Conservation (phyloP, 37 sponge, comb jelly and placozoan genomes). For the Geodia barretti region DNA sequence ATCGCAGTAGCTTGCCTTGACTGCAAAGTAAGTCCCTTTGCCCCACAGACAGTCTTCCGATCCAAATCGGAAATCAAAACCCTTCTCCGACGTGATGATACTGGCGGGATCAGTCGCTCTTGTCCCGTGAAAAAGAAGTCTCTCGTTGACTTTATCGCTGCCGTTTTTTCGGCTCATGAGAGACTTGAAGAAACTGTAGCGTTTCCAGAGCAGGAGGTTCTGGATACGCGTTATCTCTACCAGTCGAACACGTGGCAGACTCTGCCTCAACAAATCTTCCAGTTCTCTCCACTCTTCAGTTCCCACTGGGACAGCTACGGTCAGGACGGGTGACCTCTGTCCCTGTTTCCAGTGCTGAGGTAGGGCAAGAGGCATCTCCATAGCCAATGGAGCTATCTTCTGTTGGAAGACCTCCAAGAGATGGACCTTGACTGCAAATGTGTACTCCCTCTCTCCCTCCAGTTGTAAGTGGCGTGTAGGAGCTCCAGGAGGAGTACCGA, state of each 20-base stretch:
- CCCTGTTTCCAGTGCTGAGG: background rate
- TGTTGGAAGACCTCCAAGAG: background rate
- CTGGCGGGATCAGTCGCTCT: slow-evolving; percentile 24
- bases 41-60: slow-evolving; percentile 62
- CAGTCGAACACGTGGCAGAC: slow-evolving; percentile 26
- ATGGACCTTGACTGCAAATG: background rate
- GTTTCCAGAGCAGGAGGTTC: slow-evolving; percentile 60
- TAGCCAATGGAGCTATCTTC: background rate
- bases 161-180: slow-evolving; percentile 56
- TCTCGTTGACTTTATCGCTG: slow-evolving; percentile 50
- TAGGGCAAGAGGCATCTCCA: background rate
- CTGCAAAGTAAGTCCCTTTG: slow-evolving; percentile 82
- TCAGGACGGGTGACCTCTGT: background rate
- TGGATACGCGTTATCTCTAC: slow-evolving; percentile 66
- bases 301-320: background rate
- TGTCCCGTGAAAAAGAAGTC: slow-evolving; percentile 73
- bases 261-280: slow-evolving; percentile 10
- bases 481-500: too few species aligned
- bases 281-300: slow-evolving; percentile 39
- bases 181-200: slow-evolving; percentile 38
- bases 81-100: slow-evolving; percentile 50
- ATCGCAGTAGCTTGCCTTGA: slow-evolving; percentile 75
- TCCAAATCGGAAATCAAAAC: slow-evolving; percentile 76
- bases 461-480: too few species aligned
- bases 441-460: slow-evolving; percentile 3